Evolutionary conservation across 1,140 invertebrate species (phyloP).

Genomic region (Pogonus chalceus): DNA sequence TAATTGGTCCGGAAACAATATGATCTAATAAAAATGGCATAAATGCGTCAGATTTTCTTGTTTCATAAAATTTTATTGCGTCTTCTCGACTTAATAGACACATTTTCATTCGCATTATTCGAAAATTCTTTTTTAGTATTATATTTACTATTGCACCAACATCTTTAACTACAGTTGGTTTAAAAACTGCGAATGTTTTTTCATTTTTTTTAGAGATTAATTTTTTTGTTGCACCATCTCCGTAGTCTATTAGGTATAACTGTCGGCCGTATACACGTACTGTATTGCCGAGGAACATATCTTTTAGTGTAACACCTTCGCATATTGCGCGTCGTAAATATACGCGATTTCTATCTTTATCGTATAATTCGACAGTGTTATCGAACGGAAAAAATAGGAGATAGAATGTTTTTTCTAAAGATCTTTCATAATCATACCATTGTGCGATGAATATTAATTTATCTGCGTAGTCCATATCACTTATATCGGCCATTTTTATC

Average conservation of each 20-base stretch:
- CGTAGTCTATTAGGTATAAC: conserved; percentile 56
- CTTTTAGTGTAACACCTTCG: conserved; percentile 44
- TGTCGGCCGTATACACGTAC: conserved; percentile 57
- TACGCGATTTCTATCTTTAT: conserved; percentile 47
- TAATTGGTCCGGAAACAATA: conserved; percentile 51
- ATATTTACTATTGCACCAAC: conserved; percentile 53
- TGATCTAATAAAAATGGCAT: conserved; percentile 39
- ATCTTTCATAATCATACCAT: conserved; percentile 59
- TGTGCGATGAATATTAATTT: conserved; percentile 39
- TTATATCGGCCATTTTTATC: neutral
- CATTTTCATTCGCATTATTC: conserved; percentile 54
- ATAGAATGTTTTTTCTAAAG: conserved; percentile 51
- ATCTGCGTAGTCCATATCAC: conserved; percentile 24
- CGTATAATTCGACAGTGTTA: conserved; percentile 59
- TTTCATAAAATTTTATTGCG: conserved; percentile 45
- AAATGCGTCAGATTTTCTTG: conserved; percentile 34
- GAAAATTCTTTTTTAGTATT: conserved; percentile 46
- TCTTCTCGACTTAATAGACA: conserved; percentile 43
- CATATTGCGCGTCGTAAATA: conserved; percentile 55
- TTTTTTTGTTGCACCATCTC: conserved; percentile 44
- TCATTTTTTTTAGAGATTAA: conserved; percentile 38
- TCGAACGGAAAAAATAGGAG: conserved; percentile 57
- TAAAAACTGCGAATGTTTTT: conserved; percentile 55
- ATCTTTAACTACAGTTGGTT: conserved; percentile 49
- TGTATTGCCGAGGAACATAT: conserved; percentile 59